Evolutionary conservation across 92 coral and sea anemone genomes (phyloP), one percentile per base, ranked within the genome.

Genomic region (Chrysogorgia sp.): DNA sequence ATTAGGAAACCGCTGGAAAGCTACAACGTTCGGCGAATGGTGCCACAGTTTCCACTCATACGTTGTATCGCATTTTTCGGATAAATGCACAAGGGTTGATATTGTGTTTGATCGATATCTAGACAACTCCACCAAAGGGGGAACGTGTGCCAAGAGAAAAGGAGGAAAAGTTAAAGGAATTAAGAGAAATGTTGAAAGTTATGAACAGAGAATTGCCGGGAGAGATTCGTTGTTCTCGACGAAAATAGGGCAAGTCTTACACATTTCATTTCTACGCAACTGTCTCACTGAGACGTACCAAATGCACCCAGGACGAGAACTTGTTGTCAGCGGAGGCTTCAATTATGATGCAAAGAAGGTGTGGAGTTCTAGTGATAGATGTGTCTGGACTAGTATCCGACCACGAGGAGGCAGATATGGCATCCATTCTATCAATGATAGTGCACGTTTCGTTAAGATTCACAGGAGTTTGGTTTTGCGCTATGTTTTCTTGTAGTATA

Each of bases 171-270:
- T n/a, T n/a, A n/a, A n/a, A n/a, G n/a, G n/a, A n/a, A n/a, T n/a
- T n/a, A n/a, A n/a, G n/a, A n/a, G n/a, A n/a, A 74, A n/a, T n/a
- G n/a, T n/a, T n/a, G 80, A 74, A 40, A 59, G 49, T 65, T 58
- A 29, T 78, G 53, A 43, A 63, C 24, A 64, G 62, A 32, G 64
- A 71, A 40, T 74, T 77, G 47, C 41, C 85, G 89, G 89, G 84
- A 77, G 17, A 88, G 84, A 71, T 85, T 88, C 57, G 81, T 85
- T 64, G 80, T 82, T 52, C 32, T 86, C 3, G 87, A 62, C 24
- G 87, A 87, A 15, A 87, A 83, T 79, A 83, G 83, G 85, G 88
- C 91, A 21, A 83, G 90, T 45, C 76, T 85, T 30, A 80, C 84
- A 50, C 66, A 82, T 34, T 82, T 89, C 56, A 69, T 89, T 55